A percentile compares a stretch with the other conserved stretches of the same genome.
phyloP scores from a whole-genome alignment of 2,113 vertebrate genomes.

The Mus spicilegus region DNA sequence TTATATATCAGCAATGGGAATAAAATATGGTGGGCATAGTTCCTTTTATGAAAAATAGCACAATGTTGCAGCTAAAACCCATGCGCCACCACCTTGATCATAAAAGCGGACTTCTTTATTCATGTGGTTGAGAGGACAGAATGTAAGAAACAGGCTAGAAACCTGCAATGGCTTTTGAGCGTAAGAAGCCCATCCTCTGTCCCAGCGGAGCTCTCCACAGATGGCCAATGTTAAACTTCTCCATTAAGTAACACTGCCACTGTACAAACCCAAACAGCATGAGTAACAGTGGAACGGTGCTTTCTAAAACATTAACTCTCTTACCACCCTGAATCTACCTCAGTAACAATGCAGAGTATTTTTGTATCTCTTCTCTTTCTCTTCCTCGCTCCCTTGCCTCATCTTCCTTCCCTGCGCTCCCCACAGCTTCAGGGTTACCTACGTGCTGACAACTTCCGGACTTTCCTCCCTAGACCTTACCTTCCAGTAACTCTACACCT shows the following conservation, averaged over 20 bases:
- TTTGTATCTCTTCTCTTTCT: neutral
- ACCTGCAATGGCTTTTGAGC: neutral
- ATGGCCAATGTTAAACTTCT: neutral
- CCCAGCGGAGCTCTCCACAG: neutral
- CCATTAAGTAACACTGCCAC: neutral
- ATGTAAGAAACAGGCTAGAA: neutral
- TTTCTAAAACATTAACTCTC: conserved; percentile 15
- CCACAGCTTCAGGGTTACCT: neutral
- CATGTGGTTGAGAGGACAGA: neutral
- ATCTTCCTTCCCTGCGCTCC: neutral
- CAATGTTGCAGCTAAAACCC: neutral
- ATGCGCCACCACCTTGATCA: neutral
- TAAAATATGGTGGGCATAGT: neutral
- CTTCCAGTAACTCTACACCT: neutral
- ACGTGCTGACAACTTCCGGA: neutral
- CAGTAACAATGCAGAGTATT: neutral
- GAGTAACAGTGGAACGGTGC: neutral
- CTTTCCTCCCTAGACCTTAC: neutral
- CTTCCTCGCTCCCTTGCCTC: neutral
- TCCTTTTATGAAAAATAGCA: neutral
- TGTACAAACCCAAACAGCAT: neutral
- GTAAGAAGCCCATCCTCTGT: neutral
- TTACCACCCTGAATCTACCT: neutral
- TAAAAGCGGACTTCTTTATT: neutral
- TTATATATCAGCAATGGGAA: conserved; percentile 5